Conservation (phyloP, 2,797 vertebrate species). For the Spatula versicolor region DNA sequence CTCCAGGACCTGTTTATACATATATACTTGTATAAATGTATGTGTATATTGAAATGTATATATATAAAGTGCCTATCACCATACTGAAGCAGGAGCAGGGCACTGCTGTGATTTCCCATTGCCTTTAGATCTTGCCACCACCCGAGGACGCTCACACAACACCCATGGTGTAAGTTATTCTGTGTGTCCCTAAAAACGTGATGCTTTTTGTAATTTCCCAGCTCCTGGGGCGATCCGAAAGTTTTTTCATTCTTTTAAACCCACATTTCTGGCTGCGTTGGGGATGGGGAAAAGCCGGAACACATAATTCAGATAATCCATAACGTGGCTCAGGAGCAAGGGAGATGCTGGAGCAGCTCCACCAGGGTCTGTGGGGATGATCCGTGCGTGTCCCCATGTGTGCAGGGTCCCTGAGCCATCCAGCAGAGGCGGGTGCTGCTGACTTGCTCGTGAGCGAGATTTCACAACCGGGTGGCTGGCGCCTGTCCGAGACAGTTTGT, state of each 20-base stretch:
- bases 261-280: neutral
- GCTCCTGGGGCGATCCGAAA: neutral
- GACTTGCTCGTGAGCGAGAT: neutral
- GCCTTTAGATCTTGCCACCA: accelerated
- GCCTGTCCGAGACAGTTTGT: neutral
- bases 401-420: neutral
- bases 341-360: neutral
- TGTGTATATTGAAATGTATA: too few relatives aligned
- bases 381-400: accelerated
- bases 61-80: neutral
- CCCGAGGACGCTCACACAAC: accelerated
- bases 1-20: neutral
- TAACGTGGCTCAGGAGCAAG: neutral
- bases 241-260: neutral
- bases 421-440: neutral
- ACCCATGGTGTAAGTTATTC: accelerated
- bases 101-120: accelerated
- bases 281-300: neutral
- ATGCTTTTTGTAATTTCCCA: neutral
- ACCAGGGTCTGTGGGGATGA: accelerated
- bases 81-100: neutral
- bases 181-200: neutral
- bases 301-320: accelerated
- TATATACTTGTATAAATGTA: too few relatives aligned
- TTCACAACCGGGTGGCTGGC: neutral